phyloP scores from a whole-genome alignment of 2,888 invertebrate genomes.

The Agrotis puta region DNA sequence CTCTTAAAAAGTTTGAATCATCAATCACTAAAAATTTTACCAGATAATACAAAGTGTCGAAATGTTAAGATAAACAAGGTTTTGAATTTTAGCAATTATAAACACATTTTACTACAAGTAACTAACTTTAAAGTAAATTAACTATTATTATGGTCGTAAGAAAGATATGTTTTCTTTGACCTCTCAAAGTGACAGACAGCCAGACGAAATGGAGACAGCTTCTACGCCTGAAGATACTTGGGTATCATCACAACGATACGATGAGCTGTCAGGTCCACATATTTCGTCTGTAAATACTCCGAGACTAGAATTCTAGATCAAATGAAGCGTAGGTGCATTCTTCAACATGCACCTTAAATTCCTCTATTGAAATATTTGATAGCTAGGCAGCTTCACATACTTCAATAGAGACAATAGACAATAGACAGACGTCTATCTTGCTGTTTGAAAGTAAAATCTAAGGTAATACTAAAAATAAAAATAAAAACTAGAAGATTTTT shows the following conservation, averaged over 20 bases:
- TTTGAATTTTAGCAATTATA: neutral
- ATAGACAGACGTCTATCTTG: no score
- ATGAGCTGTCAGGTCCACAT: constrained; percentile 15
- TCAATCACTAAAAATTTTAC: constrained; percentile 36
- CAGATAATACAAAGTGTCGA: constrained; percentile 6
- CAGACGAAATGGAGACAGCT: neutral
- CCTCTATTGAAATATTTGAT: neutral
- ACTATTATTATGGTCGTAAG: constrained; percentile 5
- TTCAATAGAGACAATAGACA: no score
- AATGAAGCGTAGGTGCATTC: neutral
- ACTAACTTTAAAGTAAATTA: constrained; percentile 3
- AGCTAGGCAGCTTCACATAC: no score
- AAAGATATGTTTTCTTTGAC: constrained; percentile 25
- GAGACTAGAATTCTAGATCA: neutral
- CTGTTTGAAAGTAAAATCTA: neutral
- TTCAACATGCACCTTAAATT: neutral
- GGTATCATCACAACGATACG: neutral
- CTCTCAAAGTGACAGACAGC: constrained; percentile 29
- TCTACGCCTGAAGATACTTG: neutral
- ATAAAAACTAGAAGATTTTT: no score
- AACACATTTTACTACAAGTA: neutral
- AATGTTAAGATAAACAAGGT: constrained; percentile 1
- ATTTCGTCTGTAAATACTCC: neutral
- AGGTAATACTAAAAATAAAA: neutral
- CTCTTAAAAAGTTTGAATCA: constrained; percentile 31